Conservation (phyloP, 2,113 vertebrate genomes). For the Sinocyclocheilus anshuiensis region DNA sequence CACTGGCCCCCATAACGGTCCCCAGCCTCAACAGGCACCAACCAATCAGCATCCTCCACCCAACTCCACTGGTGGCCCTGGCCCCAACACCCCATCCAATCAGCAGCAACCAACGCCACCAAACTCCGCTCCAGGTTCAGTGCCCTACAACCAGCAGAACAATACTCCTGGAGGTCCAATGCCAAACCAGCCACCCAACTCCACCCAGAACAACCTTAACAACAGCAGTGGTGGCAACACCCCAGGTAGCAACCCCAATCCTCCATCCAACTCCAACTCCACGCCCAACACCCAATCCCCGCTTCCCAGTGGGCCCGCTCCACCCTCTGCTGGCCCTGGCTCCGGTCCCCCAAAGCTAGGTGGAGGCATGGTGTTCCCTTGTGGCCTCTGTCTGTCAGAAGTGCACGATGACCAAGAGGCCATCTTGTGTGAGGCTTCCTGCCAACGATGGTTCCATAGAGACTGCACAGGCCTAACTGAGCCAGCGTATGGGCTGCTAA, state of each 20-base stretch:
- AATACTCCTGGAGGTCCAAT: slow-evolving; percentile 70
- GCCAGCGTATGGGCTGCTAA: slow-evolving; percentile 93
- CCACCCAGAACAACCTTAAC: slow-evolving; percentile 75
- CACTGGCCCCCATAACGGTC: slow-evolving; percentile 76
- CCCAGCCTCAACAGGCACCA: slow-evolving; percentile 74
- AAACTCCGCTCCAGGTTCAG: slow-evolving; percentile 76
- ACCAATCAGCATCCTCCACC: slow-evolving; percentile 73
- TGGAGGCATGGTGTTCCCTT: slow-evolving; percentile 88
- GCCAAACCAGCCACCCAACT: slow-evolving; percentile 70
- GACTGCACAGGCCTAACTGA: slow-evolving; percentile 97
- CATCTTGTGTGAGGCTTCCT: slow-evolving; percentile 95
- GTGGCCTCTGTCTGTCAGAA: slow-evolving; percentile 90
- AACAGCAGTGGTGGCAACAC: slow-evolving; percentile 76
- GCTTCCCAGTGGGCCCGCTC: slow-evolving; percentile 68
- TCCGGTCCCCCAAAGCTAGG: slow-evolving; percentile 72
- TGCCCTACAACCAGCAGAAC: slow-evolving; percentile 84
- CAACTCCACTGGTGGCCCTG: slow-evolving; percentile 72
- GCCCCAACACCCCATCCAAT: slow-evolving; percentile 73
- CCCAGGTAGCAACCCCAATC: slow-evolving; percentile 75
- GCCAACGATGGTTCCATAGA: slow-evolving; percentile 97
- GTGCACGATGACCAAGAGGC: slow-evolving; percentile 97
- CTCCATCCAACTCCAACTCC: slow-evolving; percentile 77
- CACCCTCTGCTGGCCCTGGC: slow-evolving; percentile 69
- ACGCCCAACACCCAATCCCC: slow-evolving; percentile 79
- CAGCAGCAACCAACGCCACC: slow-evolving; percentile 77